Base-by-base conservation (phyloP, 30 jellyfish, hydroid and myxozoan species). In the Turritopsis rubra region DNA sequence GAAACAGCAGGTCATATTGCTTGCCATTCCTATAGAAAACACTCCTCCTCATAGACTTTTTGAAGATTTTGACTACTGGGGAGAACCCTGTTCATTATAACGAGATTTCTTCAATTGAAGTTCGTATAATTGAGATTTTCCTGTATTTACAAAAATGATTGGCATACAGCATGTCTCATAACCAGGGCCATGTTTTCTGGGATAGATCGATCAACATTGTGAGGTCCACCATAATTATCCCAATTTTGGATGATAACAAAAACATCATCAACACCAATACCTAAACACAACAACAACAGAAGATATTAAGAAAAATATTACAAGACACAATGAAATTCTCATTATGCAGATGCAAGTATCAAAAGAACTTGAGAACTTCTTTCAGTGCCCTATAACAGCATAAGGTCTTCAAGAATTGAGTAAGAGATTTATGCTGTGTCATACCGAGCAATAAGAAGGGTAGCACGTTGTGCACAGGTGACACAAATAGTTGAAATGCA, bases 361-460 rank as follows among this genome's bases (percentile, higher is more conserved):
- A n/a, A n/a, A n/a, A n/a, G n/a, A n/a, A n/a, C n/a, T n/a, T n/a
- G n/a, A n/a, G n/a, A n/a, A n/a, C n/a, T n/a, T n/a, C n/a, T n/a
- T n/a, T n/a, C n/a, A n/a, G n/a, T n/a, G n/a, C n/a, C n/a, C n/a
- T n/a, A n/a, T n/a, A n/a, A n/a, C n/a, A n/a, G n/a, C n/a, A n/a
- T n/a, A n/a, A n/a, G n/a, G n/a, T n/a, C n/a, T n/a, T n/a, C n/a
- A n/a, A n/a, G n/a, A n/a, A n/a, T n/a, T n/a, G n/a, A n/a, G n/a
- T n/a, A n/a, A n/a, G n/a, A n/a, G n/a, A n/a, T n/a, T n/a, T n/a
- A 41, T 41, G 60, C 13, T 41, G 5, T 41, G 60, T 29, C 97
- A 1, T 83, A 91, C 97, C 97, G 8, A 91, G 90, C 22, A 91
- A 54, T 21, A 91, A 83, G 88, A 91, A 91, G 8, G 97, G 97